phyloP scores from a whole-genome alignment of 2,113 vertebrate genomes.

The Onychorhynchus coronatus region DNA sequence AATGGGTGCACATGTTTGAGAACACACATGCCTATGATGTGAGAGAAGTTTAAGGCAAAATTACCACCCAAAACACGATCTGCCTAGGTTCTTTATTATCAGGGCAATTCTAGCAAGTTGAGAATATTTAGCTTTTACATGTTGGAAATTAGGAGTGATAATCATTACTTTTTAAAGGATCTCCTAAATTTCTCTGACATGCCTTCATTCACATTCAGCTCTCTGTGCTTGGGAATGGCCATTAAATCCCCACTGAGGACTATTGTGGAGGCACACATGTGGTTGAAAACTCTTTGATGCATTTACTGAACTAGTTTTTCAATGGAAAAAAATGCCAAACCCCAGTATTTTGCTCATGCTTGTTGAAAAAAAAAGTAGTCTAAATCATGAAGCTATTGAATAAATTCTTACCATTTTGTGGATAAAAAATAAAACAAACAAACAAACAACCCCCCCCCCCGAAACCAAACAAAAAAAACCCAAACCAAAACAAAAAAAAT shows the following conservation, averaged over 20 bases:
- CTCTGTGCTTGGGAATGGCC: not conserved
- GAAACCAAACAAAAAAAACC: no score
- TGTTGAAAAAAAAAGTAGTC: not conserved
- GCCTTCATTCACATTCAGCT: not conserved
- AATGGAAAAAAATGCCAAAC: not conserved
- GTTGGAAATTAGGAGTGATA: not conserved
- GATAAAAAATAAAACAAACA: no score
- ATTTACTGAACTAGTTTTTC: not conserved
- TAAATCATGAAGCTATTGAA: not conserved
- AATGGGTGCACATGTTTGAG: not conserved
- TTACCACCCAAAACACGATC: not conserved
- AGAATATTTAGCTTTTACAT: not conserved
- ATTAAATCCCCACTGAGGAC: not conserved
- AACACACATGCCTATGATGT: rapidly evolving
- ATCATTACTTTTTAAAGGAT: not conserved
- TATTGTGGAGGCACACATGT: not conserved
- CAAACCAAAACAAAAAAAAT: no score
- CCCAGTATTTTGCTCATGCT: not conserved
- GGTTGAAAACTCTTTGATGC: not conserved
- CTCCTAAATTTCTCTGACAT: not conserved
- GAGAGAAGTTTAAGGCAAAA: not conserved
- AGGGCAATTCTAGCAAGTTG: not conserved
- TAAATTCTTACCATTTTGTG: not conserved
- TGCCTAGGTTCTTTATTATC: not conserved
- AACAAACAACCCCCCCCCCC: no score